Evolutionary conservation across 1,140 invertebrate genomes (phyloP).

Genomic region (Hyphantria cunea): DNA sequence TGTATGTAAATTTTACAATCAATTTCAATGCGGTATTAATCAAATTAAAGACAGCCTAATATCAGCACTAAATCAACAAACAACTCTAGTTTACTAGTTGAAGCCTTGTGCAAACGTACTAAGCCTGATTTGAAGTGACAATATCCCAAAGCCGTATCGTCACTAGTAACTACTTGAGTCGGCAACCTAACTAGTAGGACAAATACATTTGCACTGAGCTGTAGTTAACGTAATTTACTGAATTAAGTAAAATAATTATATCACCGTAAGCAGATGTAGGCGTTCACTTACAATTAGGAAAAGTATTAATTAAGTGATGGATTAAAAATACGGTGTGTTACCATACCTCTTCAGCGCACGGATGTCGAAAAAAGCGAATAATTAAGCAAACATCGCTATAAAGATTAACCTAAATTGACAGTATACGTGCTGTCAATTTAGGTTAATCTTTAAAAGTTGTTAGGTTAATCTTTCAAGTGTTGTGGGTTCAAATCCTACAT

Average conservation of each 20-base stretch:
- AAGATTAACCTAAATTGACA: no score
- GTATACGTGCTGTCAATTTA: no score
- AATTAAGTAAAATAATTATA: background rate
- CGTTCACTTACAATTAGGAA: background rate
- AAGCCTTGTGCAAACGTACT: slow-evolving; percentile 14
- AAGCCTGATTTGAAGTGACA: slow-evolving; percentile 13
- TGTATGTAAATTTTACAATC: no score
- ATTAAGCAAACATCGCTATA: no score
- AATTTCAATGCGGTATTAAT: no score
- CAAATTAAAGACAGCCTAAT: background rate
- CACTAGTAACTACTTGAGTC: slow-evolving; percentile 18
- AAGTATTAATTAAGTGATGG: no score
- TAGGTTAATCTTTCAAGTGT: no score
- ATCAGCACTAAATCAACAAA: slow-evolving; percentile 7
- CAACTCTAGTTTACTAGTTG: background rate
- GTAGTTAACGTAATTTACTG: background rate
- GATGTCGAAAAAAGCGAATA: no score
- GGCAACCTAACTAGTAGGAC: slow-evolving; percentile 10
- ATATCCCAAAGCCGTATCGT: slow-evolving; percentile 19
- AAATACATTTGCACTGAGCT: slow-evolving; percentile 5
- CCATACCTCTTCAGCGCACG: no score
- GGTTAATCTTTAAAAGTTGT: no score
- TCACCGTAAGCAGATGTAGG: background rate
- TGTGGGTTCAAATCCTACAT: no score
- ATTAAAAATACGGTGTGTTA: no score